Percentiles rank a stretch among this genome's conserved stretches.
These are phyloP conservation scores for Calypte anna DNA, from an alignment of 2,113 vertebrate genomes.

Conservation along the genomic window DNA sequence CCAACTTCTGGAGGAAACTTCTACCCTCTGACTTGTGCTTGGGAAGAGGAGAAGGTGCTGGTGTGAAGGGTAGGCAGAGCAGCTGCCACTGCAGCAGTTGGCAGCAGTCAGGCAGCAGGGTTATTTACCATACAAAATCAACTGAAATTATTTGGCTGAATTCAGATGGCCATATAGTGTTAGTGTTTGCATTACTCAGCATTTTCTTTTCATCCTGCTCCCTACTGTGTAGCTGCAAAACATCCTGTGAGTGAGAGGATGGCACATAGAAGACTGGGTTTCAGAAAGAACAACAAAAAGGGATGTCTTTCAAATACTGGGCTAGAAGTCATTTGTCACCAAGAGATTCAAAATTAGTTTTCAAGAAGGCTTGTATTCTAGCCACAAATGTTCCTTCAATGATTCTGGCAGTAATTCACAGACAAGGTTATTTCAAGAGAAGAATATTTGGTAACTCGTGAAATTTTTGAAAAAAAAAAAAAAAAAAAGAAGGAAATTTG, in stretches of 20 bases:
- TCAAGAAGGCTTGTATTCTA: background rate
- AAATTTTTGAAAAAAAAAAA: background rate
- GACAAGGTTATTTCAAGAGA: background rate
- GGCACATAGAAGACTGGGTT: background rate
- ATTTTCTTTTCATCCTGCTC: conserved; percentile 30
- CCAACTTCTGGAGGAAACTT: background rate
- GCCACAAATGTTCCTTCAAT: background rate
- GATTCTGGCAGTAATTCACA: background rate
- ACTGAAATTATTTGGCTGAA: conserved; percentile 52
- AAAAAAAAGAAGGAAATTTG: background rate
- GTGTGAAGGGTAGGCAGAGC: conserved; percentile 21
- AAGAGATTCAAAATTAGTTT: background rate
- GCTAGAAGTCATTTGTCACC: background rate
- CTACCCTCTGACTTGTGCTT: background rate
- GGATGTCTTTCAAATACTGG: background rate
- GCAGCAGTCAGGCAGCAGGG: background rate
- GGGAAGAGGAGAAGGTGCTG: background rate
- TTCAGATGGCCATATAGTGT: conserved; percentile 38
- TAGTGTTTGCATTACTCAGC: conserved; percentile 20
- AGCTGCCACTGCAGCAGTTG: conserved; percentile 38
- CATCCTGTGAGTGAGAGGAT: background rate
- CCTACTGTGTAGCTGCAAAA: conserved; percentile 7
- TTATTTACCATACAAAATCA: conserved; percentile 58
- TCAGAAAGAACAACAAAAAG: background rate
- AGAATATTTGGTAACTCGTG: background rate